Conservation (phyloP, 2,888 invertebrate genomes). For the Chloroclysta siterata region DNA sequence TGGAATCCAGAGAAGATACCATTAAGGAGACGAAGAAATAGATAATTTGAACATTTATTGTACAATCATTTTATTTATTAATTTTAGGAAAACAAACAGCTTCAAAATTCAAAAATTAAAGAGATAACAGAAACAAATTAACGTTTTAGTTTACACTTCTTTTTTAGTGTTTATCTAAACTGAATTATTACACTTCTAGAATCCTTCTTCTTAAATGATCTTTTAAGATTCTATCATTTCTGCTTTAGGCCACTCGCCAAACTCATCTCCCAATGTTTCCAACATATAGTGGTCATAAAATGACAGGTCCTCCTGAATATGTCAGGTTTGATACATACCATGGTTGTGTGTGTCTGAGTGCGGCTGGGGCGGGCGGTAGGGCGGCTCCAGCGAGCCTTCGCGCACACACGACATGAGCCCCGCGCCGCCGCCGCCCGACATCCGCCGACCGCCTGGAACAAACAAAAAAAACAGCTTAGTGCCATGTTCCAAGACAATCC, state of each 20-base stretch:
- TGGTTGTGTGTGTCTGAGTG: conserved; percentile 80
- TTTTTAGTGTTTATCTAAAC: too few relatives aligned
- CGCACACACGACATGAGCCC: conserved; percentile 88
- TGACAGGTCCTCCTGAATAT: too few relatives aligned
- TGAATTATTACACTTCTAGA: too few relatives aligned
- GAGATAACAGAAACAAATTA: too few relatives aligned
- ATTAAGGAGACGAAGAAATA: background rate
- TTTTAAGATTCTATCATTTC: too few relatives aligned
- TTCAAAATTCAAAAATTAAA: background rate
- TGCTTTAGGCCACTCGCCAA: too few relatives aligned
- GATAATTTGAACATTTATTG: background rate
- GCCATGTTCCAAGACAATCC: too few relatives aligned
- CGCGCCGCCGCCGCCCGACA: conserved; percentile 83
- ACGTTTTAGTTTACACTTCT: too few relatives aligned
- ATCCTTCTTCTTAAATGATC: too few relatives aligned
- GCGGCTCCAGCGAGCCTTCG: conserved; percentile 87
- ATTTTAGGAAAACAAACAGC: background rate
- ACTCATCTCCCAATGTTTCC: too few relatives aligned
- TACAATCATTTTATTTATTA: too few relatives aligned
- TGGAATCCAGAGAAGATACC: conserved; percentile 50
- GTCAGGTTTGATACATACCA: conserved; percentile 52
- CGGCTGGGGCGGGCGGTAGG: conserved; percentile 85
- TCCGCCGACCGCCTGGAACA: conserved; percentile 72
- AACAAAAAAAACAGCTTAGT: background rate
- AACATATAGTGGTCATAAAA: too few relatives aligned